Evolutionary conservation across 2,797 vertebrate genomes (phyloP).

Genomic region (Cirrhinus mrigala): DNA sequence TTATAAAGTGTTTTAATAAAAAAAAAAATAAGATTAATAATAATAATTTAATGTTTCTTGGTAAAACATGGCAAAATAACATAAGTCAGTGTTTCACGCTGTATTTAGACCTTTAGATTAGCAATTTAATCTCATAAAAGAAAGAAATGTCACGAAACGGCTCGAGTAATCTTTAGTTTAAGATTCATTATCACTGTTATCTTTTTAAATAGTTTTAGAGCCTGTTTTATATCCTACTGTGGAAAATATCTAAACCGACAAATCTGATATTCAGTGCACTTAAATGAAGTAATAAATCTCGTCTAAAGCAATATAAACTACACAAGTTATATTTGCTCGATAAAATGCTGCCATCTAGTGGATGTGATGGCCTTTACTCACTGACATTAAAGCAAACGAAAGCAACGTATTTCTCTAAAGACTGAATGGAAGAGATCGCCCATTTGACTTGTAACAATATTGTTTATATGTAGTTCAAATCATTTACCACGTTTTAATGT

Average conservation of each 20-base stretch:
- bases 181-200: not conserved
- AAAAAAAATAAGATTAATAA: no score
- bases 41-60: no score
- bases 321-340: not conserved
- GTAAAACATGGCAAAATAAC: no score
- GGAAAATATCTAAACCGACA: not conserved
- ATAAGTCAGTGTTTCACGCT: no score
- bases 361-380: not conserved
- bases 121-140: no score
- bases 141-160: not conserved
- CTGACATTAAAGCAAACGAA: not conserved
- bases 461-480: not conserved
- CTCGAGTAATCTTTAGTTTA: not conserved
- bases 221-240: not conserved
- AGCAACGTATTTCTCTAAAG: not conserved
- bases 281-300: not conserved
- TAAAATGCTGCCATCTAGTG: slow-evolving; percentile 54
- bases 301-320: not conserved
- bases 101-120: no score
- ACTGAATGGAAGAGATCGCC: not conserved
- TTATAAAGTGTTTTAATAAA: no score
- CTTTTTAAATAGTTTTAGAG: not conserved
- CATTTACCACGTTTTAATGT: not conserved
- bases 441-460: not conserved
- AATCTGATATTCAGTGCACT: not conserved